Evolutionary conservation across 2,113 vertebrate species (phyloP).

Genomic region (Oceanodroma tethys): DNA sequence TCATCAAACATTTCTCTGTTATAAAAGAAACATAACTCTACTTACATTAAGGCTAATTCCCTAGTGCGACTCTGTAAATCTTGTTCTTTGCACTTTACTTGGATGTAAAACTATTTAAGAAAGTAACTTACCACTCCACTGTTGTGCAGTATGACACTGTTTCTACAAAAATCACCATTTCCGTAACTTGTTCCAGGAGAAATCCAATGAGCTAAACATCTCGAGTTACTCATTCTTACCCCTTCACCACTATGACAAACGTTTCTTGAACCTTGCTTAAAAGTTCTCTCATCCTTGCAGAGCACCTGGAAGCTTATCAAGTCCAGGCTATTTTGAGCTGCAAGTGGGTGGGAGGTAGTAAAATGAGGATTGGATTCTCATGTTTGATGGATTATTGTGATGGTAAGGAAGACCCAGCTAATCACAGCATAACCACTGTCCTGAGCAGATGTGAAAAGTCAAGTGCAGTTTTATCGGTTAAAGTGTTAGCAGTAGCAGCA

Average conservation of each 20-base stretch:
- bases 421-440: not conserved
- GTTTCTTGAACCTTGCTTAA: constrained; percentile 23
- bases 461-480: not conserved
- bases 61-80: not conserved
- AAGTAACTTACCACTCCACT: not conserved
- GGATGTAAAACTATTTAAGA: constrained; percentile 18
- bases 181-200: constrained; percentile 21
- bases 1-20: not conserved
- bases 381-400: constrained; percentile 8
- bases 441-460: not conserved
- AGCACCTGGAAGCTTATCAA: constrained; percentile 32
- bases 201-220: constrained; percentile 12
- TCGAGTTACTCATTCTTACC: constrained; percentile 48
- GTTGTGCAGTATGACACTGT: constrained; percentile 11
- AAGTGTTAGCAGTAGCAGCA: not conserved
- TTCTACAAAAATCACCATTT: constrained; percentile 33
- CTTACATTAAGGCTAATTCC: constrained; percentile 4
- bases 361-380: constrained; percentile 12
- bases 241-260: constrained; percentile 23
- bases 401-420: not conserved
- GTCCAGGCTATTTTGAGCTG: constrained; percentile 14
- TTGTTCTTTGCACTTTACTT: constrained; percentile 27
- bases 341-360: not conserved
- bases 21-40: not conserved
- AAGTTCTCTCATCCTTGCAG: constrained; percentile 29